Conservation (phyloP, 2,113 vertebrate species). For the Alethe castanea region DNA sequence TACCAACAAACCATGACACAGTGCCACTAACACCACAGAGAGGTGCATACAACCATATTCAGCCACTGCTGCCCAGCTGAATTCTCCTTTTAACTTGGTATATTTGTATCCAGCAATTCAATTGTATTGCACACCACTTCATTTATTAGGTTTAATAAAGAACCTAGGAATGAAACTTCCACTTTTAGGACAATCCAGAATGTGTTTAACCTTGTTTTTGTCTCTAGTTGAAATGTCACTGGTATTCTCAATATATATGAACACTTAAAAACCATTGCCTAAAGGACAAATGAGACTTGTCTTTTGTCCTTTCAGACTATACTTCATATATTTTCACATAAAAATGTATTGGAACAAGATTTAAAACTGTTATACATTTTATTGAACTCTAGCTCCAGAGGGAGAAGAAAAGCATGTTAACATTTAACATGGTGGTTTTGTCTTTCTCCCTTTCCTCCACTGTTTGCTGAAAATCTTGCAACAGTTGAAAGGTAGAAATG, state of each 20-base stretch:
- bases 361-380: slow-evolving; percentile 30
- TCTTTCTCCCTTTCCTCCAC: neutral
- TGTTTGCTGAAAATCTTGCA: slow-evolving; percentile 46
- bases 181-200: slow-evolving; percentile 4
- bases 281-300: slow-evolving; percentile 50
- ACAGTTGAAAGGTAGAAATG: slow-evolving; percentile 40
- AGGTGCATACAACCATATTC: accelerated
- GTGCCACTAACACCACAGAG: neutral
- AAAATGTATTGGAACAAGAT: slow-evolving; percentile 60
- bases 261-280: slow-evolving; percentile 40
- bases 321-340: slow-evolving; percentile 39
- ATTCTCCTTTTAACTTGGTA: neutral
- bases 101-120: neutral
- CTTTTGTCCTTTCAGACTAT: slow-evolving; percentile 41
- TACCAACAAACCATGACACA: neutral
- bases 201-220: slow-evolving; percentile 27
- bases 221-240: slow-evolving; percentile 27
- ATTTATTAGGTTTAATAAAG: neutral
- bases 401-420: slow-evolving; percentile 46
- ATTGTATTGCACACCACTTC: neutral
- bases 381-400: slow-evolving; percentile 34
- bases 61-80: neutral
- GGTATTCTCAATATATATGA: slow-evolving; percentile 41
- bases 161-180: neutral
- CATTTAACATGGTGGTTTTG: slow-evolving; percentile 51